Base-by-base conservation (phyloP, 2,113 vertebrate genomes). In the Elachura formosa region DNA sequence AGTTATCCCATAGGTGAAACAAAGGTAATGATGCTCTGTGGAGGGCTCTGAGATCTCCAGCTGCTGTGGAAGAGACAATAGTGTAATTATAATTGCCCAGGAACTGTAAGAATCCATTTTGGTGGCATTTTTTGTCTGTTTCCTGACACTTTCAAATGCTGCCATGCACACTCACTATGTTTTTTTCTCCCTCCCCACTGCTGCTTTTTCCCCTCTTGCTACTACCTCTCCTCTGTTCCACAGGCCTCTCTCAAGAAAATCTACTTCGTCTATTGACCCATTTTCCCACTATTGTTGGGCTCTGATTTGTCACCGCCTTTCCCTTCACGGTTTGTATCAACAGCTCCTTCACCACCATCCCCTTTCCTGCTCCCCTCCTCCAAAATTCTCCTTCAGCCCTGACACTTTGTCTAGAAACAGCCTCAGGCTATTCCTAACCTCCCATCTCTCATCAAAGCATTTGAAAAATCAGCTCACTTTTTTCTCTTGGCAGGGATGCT, bases 381-480 rank as follows among this genome's bases (percentile, higher is more conserved):
- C 0, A 0, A 84, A 90, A 81, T 84, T 81, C 51, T 67, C 45
- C 62, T 54, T 89, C 84, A 63, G 73, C 49, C 51, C 12, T 40
- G 36, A 79, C 67, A 64, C 45, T 89, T 92, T 85, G 54, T 90
- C 73, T 78, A 61, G 73, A 87, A 90, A 86, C 40, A 72, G 73
- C 89, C 40, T 5, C 31, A 69, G 91, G 93, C 83, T 93, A 87
- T 88, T 96, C 90, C 84, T 87, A 94, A 76, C 64, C 67, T 87
- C 92, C 76, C 38, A 68, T 61, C 78, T 92, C 63, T 91, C 84
- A 73, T 88, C 84, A 86, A 88, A 93, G 86, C 0, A 1, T 77
- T 90, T 76, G 73, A 84, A 93, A 95, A 95, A 94, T 87, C 91
- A 83, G 74, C 40, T 90, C 12, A 22, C 73, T 96, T 90, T 76